phyloP scores from a whole-genome alignment of 35 echinoderm and acorn worm species.

The Patiria miniata region DNA sequence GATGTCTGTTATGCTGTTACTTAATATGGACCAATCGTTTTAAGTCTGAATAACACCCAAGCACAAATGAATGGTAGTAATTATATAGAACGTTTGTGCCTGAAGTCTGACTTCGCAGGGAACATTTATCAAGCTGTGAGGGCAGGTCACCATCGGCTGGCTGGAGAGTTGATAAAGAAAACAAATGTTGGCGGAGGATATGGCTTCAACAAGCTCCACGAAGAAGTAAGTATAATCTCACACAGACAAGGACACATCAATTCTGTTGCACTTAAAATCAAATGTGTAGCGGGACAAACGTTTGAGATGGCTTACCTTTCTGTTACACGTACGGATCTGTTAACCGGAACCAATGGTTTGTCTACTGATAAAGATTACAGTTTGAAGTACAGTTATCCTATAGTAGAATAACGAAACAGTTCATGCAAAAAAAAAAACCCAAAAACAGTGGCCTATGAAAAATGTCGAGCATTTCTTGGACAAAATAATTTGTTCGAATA shows the following conservation, averaged over 20 bases:
- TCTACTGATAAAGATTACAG: background rate
- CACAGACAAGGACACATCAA: background rate
- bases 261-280: background rate
- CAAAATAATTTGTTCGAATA: no score
- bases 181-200: constrained; percentile 50
- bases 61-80: no score
- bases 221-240: constrained; percentile 56
- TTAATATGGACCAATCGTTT: no score
- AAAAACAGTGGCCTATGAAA: no score
- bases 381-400: no score
- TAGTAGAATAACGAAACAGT: no score
- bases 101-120: background rate
- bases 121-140: background rate
- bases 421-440: no score
- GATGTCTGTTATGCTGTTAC: no score
- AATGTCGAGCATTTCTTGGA: no score
- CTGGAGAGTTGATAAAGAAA: constrained; percentile 65
- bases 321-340: background rate
- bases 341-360: background rate
- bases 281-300: background rate
- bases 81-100: background rate
- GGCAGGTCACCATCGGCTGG: constrained; percentile 61
- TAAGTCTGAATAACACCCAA: no score
- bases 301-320: background rate
- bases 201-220: constrained; percentile 87